Evolutionary conservation across 2,888 invertebrate genomes (phyloP), one percentile per base, ranked within the genome.

Genomic region (Eulithis testata): DNA sequence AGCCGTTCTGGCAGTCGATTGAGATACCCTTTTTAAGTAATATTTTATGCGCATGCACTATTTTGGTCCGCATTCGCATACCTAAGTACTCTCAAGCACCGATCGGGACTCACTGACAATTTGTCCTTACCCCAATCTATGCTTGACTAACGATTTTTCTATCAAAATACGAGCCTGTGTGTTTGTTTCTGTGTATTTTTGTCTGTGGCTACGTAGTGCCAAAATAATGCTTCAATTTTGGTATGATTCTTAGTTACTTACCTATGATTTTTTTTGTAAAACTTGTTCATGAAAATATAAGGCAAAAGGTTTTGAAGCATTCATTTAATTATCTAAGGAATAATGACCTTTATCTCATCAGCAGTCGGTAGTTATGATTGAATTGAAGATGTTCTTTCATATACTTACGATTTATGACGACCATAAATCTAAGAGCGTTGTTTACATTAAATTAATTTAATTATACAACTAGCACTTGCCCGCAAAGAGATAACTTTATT

Each of bases 21-120:
- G 65, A 73, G 69, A 73, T 62, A 63, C 55, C 69, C 69, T 60
- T 72, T 68, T 63, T 58, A 69, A 65, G 56, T 64, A 65, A 72
- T 53, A 51, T 49, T 58, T 54, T 59, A 61, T 81, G 81, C 80
- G 80, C 79, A 66, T 78, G 79, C 78, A 77, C 76, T 76, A 75
- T 76, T 76, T 71, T 58, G 37, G 21, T 21, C 21, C 21, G 21
- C 21, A 21, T 21, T 21, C 21, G 2, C 21, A 21, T 21, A 21
- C 21, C 21, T 21, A 21, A 21, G 21, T 21, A 21, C 21, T 21
- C 21, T 21, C 21, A 21, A 21, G 21, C n/a, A n/a, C n/a, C n/a
- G n/a, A n/a, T n/a, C n/a, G n/a, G n/a, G n/a, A n/a, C n/a, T 21
- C 21, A 21, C 21, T 21, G 21, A 21, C 21, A 21, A 21, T 21